Percentiles rank a stretch among this genome's conserved stretches.
phyloP scores from a whole-genome alignment of 2,888 invertebrate genomes.

The Stomorhina lunata region DNA sequence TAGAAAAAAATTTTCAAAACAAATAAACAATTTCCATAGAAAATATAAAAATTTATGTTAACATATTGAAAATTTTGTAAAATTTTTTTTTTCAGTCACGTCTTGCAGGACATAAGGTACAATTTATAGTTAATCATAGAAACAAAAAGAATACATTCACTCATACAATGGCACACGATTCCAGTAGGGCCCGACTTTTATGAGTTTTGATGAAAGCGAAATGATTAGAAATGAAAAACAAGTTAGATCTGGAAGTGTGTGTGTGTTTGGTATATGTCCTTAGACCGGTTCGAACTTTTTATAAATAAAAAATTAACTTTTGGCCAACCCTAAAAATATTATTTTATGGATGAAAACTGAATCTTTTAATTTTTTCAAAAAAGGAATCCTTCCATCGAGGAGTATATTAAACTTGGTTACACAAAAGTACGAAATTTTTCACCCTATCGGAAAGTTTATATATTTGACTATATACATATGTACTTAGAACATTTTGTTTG shows the following conservation, averaged over 20 bases:
- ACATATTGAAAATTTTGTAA: slow-evolving; percentile 18
- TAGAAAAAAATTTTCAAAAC: background rate
- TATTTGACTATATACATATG: too few relatives aligned
- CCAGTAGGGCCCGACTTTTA: slow-evolving; percentile 1
- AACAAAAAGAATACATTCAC: background rate
- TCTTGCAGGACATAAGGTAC: slow-evolving; percentile 35
- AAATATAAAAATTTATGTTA: slow-evolving; percentile 40
- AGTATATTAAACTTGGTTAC: too few relatives aligned
- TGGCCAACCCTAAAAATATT: too few relatives aligned
- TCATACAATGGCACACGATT: background rate
- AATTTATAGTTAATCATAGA: background rate
- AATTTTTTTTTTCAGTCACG: slow-evolving; percentile 49
- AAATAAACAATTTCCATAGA: slow-evolving; percentile 32
- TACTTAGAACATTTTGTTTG: too few relatives aligned
- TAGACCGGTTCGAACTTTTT: too few relatives aligned
- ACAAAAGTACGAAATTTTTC: too few relatives aligned
- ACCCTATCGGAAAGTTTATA: too few relatives aligned
- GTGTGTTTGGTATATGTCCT: background rate
- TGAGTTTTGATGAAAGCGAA: slow-evolving; percentile 52
- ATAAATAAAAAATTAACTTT: too few relatives aligned
- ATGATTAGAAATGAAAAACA: slow-evolving; percentile 37
- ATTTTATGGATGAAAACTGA: too few relatives aligned
- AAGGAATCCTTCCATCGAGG: too few relatives aligned
- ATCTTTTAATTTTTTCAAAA: too few relatives aligned
- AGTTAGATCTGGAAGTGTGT: background rate